phyloP scores from a whole-genome alignment of 2,888 invertebrate genomes.

The Cataglyphis albicans region DNA sequence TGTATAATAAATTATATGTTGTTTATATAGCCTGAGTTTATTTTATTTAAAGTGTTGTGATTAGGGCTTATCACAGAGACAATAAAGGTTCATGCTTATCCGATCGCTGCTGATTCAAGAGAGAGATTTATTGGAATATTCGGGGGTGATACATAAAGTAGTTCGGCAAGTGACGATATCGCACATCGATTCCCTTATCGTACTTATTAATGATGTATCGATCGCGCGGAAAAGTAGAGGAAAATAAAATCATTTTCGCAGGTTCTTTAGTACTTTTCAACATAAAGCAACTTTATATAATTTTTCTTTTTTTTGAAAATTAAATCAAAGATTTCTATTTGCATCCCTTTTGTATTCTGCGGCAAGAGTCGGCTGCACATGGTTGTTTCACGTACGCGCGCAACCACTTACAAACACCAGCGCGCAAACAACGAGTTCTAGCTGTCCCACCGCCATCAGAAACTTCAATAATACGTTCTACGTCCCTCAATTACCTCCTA shows the following conservation, averaged over 20 bases:
- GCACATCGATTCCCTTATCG: too few species aligned
- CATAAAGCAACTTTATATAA: neutral
- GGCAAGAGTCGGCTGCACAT: slow-evolving; percentile 14
- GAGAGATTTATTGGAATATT: too few species aligned
- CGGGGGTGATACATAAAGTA: too few species aligned
- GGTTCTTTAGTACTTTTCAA: too few species aligned
- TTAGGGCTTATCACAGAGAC: too few species aligned
- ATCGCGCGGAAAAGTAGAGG: too few species aligned
- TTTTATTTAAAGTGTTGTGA: neutral
- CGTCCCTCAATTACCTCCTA: slow-evolving; percentile 82
- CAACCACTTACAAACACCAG: slow-evolving; percentile 54
- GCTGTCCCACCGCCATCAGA: slow-evolving; percentile 74
- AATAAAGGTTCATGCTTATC: too few species aligned
- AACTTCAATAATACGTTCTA: slow-evolving; percentile 83
- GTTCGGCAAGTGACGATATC: too few species aligned
- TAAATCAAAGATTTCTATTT: neutral
- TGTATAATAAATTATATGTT: neutral
- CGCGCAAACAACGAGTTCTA: slow-evolving; percentile 63
- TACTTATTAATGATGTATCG: too few species aligned
- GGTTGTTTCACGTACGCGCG: slow-evolving; percentile 11
- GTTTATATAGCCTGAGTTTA: neutral
- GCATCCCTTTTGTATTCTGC: neutral
- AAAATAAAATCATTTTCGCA: too few species aligned
- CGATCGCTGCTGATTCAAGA: too few species aligned
- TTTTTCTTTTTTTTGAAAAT: neutral